These are phyloP conservation scores for Leucophenga montana DNA, from an alignment of 2,888 invertebrate genomes.

Conservation along the genomic window DNA sequence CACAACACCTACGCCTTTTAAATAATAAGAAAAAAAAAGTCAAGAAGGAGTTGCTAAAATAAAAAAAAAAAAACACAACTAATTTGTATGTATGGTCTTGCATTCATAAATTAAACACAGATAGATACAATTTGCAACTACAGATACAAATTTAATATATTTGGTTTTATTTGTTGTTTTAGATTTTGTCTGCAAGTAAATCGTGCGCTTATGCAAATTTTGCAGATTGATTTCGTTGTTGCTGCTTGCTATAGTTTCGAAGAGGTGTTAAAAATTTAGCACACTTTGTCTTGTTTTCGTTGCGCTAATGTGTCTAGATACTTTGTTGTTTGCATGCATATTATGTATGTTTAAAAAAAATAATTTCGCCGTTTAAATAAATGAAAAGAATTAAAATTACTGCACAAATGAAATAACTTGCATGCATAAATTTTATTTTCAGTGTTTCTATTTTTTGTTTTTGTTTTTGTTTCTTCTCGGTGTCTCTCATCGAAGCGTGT, in stretches of 20 bases:
- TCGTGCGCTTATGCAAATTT: conserved; percentile 61
- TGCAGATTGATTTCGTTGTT: conserved; percentile 37
- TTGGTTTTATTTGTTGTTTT: neutral
- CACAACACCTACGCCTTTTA: conserved; percentile 49
- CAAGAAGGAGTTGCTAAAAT: neutral
- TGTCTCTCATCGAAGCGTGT: conserved; percentile 17
- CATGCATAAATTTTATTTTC: no score
- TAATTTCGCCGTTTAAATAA: neutral
- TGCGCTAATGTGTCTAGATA: no score
- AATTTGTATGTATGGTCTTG: conserved; percentile 62
- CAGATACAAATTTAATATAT: conserved; percentile 34
- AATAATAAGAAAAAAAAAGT: neutral
- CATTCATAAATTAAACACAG: conserved; percentile 59
- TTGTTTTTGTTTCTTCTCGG: neutral
- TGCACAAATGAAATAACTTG: no score
- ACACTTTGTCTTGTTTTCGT: no score
- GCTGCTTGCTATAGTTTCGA: conserved; percentile 19
- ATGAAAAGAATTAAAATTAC: neutral
- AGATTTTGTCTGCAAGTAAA: conserved; percentile 43
- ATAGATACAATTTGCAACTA: conserved; percentile 14
- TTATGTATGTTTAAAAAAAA: conserved; percentile 5
- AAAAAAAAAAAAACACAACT: conserved; percentile 42
- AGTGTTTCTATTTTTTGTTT: no score
- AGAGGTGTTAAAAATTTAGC: neutral
- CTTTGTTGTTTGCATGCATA: conserved; percentile 1